Percentiles rank a stretch among this genome's conserved stretches.
Conservation (phyloP, 2,113 vertebrate species). For the Sinocyclocheilus anshuiensis region DNA sequence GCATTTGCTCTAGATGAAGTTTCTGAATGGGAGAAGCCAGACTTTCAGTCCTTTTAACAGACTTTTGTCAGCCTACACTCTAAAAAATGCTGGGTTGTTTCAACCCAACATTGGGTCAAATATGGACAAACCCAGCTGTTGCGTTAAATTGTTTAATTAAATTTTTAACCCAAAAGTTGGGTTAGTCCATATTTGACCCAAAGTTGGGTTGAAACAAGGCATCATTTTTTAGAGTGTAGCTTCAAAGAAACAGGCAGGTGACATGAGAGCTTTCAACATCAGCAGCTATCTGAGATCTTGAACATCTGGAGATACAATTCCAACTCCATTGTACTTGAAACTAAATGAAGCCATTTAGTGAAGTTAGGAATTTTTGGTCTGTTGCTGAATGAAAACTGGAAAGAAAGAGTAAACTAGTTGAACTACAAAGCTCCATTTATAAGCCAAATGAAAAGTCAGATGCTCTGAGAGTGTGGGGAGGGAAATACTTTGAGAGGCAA, state of each 20-base stretch:
- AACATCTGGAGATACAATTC: background rate
- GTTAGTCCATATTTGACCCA: too few species aligned
- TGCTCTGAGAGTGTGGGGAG: constrained; percentile 24
- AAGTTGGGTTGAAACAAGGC: too few species aligned
- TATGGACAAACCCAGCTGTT: too few species aligned
- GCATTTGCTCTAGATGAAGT: constrained; percentile 53
- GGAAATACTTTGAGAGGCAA: too few species aligned
- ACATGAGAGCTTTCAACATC: background rate
- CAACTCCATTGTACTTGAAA: background rate
- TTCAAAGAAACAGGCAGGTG: background rate
- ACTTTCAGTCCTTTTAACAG: background rate
- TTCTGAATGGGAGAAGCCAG: constrained; percentile 39
- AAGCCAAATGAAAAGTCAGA: background rate
- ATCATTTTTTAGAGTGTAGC: background rate
- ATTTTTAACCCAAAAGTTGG: too few species aligned
- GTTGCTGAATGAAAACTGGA: background rate
- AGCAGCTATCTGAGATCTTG: background rate
- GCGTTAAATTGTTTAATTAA: too few species aligned
- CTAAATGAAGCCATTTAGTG: background rate
- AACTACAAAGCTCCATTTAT: background rate
- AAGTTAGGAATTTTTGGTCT: background rate
- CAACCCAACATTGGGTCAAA: too few species aligned
- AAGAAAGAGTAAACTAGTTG: background rate
- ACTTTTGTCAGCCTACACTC: background rate
- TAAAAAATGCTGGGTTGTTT: too few species aligned